Evolutionary conservation across 2,113 vertebrate species (phyloP), one percentile per base, ranked within the genome.

Genomic region (Anarrhichthys ocellatus): DNA sequence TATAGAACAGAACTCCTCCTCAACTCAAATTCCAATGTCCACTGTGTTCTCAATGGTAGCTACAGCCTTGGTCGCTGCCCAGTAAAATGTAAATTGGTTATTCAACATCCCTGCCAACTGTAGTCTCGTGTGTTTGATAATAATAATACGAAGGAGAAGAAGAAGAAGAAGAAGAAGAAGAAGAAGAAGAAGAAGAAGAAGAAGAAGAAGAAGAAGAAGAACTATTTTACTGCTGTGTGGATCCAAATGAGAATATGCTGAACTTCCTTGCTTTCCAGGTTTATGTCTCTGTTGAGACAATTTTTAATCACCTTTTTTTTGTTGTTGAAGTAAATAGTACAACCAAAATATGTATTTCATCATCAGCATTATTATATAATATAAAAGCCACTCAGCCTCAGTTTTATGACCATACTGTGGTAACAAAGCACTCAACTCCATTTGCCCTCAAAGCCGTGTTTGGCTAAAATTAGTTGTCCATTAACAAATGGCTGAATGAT

Each of bases 391-490:
- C 27, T 58, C 0, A 13, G 54, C 46, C 54, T 38, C 48, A 17
- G 24, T 61, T 87, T 87, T 78, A 85, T 82, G 9, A 62, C 50
- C 22, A 9, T 13, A 36, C 65, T 20, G 42, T 11, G 20, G 52
- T 48, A 46, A 81, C 82, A 58, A 77, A 83, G 66, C 86, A 87
- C 77, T 91, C 63, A 70, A 52, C 69, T 88, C 81, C 76, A 80
- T 93, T 92, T 90, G 65, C 74, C 65, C 76, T 87, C 29, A 50
- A 72, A 64, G 63, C 54, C 22, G 78, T 92, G 83, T 90, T 94
- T 94, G 83, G 82, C 42, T 59, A 80, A 86, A 87, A 78, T 58
- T 75, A 62, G n/a, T 73, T 78, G 44, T 91, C 88, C 17, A 20
- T 50, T 1, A 18, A 50, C 46, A 18, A 50, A 20, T 20, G 46